These are phyloP conservation scores for Myocastor coypus DNA, from an alignment of 2,113 vertebrate species.

Conservation along the genomic window DNA sequence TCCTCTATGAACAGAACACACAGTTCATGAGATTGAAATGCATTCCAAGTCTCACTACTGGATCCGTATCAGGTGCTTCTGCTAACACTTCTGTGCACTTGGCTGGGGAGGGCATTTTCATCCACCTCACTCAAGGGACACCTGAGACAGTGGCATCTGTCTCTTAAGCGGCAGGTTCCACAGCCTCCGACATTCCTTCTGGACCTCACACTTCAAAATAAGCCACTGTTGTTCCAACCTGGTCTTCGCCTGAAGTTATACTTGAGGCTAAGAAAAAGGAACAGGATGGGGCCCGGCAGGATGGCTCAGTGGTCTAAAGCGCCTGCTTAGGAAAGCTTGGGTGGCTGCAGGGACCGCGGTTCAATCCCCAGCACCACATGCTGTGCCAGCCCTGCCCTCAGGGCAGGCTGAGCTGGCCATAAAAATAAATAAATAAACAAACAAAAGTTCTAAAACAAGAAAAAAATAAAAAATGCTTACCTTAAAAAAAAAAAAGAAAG, in stretches of 20 bases:
- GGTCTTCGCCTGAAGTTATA: background rate
- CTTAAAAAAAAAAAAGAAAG: too few relatives aligned
- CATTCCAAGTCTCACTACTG: background rate
- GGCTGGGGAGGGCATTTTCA: too few relatives aligned
- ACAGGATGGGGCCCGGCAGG: too few relatives aligned
- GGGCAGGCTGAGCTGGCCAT: too few relatives aligned
- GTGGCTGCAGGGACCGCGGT: too few relatives aligned
- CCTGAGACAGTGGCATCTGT: background rate
- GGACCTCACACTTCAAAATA: background rate
- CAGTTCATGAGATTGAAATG: background rate
- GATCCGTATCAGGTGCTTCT: background rate
- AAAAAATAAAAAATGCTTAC: too few relatives aligned
- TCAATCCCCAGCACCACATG: too few relatives aligned
- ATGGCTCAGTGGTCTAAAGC: too few relatives aligned
- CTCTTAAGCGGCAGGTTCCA: background rate
- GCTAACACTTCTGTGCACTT: background rate
- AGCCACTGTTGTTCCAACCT: background rate
- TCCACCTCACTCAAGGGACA: background rate
- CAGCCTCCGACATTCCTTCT: background rate
- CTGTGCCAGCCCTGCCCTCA: too few relatives aligned
- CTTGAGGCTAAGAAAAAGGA: background rate
- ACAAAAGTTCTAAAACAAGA: too few relatives aligned
- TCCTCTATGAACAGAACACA: background rate
- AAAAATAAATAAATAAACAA: too few relatives aligned
- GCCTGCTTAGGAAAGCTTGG: too few relatives aligned